These are phyloP conservation scores for Alfaro cultratus DNA, from an alignment of 2,797 vertebrate species.

Conservation along the genomic window DNA sequence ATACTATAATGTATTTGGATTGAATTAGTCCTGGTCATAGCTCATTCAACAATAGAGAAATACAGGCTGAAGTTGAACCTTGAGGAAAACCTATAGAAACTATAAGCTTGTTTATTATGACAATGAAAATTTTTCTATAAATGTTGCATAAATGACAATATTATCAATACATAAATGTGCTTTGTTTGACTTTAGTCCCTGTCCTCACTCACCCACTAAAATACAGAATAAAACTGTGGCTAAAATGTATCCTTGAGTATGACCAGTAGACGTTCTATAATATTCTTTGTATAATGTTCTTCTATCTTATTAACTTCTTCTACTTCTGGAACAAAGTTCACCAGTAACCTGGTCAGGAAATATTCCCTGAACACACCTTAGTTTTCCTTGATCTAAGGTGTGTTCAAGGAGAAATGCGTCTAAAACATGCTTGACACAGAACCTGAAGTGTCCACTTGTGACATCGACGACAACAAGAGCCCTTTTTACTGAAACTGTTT, in stretches of 20 bases:
- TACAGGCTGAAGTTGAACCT: neutral
- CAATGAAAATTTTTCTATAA: neutral
- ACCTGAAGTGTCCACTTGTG: neutral
- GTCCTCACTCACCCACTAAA: too few species aligned
- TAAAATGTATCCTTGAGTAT: too few species aligned
- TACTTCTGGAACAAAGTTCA: too few species aligned
- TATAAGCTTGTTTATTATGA: neutral
- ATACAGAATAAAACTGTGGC: too few species aligned
- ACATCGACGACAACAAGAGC: neutral
- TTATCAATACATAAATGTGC: neutral
- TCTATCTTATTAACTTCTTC: too few species aligned
- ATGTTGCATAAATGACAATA: neutral
- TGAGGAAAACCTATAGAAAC: neutral
- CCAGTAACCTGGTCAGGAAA: neutral
- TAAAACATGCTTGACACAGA: neutral
- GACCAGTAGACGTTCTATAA: too few species aligned
- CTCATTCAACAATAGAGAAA: neutral
- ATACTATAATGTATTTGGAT: neutral
- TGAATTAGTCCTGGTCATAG: neutral
- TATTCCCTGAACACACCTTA: neutral
- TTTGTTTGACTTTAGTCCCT: neutral
- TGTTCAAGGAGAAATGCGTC: neutral
- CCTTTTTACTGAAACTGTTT: slow-evolving; percentile 4
- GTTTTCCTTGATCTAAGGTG: neutral
- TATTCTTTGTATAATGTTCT: too few species aligned